Evolutionary conservation across 1,140 invertebrate genomes (phyloP).

Genomic region (Leucophenga varia): DNA sequence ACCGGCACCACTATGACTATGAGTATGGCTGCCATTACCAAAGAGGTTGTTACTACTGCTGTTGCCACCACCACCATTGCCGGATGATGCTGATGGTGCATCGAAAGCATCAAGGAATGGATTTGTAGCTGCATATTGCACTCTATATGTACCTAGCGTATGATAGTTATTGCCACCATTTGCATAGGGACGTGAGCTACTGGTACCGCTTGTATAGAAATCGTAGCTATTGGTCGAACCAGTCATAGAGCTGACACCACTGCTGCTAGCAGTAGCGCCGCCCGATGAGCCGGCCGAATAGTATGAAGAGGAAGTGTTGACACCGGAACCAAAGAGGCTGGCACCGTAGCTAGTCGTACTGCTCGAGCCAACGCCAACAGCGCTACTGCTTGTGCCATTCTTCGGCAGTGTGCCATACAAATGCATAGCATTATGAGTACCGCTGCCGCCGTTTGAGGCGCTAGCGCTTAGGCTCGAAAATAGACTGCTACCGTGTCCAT

Average conservation of each 20-base stretch:
- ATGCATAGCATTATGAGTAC: conserved; percentile 44
- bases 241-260: conserved; percentile 53
- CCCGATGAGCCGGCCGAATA: conserved; percentile 16
- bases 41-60: conserved; percentile 5
- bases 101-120: conserved; percentile 54
- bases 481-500: conserved; percentile 18
- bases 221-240: conserved; percentile 54
- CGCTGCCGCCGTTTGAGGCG: conserved; percentile 27
- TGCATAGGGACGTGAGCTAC: conserved; percentile 34
- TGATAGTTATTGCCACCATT: conserved; percentile 52
- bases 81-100: conserved; percentile 14
- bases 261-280: conserved; percentile 42
- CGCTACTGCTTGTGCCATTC: conserved; percentile 24
- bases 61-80: conserved; percentile 18
- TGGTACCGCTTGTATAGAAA: conserved; percentile 32
- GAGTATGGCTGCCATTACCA: conserved; percentile 19
- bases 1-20: too few species aligned
- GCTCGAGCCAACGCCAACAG: conserved; percentile 5
- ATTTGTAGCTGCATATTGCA: conserved; percentile 55
- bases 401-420: conserved; percentile 53
- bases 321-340: conserved; percentile 21
- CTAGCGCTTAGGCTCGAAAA: conserved; percentile 32
- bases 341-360: conserved; percentile 24
- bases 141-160: conserved; percentile 50
- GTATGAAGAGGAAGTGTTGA: neutral